Percentiles rank a stretch among this genome's conserved stretches.
Conservation (phyloP, 2,797 vertebrate genomes). For the Sternotherus odoratus region DNA sequence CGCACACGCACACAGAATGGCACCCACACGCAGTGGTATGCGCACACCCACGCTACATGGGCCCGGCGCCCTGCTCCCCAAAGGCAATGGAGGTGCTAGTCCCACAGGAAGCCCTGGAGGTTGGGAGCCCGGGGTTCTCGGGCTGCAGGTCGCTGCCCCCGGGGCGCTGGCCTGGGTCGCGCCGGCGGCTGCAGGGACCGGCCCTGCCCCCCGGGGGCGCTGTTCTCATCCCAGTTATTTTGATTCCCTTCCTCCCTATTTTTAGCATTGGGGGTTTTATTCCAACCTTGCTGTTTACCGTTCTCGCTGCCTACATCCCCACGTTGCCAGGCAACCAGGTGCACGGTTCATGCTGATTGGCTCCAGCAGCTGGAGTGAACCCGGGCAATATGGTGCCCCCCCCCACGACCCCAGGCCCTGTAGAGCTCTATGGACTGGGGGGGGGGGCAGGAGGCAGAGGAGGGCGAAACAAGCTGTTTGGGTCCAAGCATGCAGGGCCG, state of each 20-base stretch:
- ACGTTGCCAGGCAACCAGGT: constrained; percentile 91
- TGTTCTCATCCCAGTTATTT: constrained; percentile 66
- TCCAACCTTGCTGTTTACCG: constrained; percentile 62
- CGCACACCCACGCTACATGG: neutral
- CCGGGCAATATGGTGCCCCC: neutral
- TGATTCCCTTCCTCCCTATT: constrained; percentile 79
- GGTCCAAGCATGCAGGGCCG: neutral
- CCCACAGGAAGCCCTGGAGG: neutral
- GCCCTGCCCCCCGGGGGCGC: neutral
- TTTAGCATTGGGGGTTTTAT: constrained; percentile 73
- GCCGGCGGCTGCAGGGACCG: neutral
- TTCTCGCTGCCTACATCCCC: constrained; percentile 72
- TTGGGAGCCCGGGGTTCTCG: no score
- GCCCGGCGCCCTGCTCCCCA: no score
- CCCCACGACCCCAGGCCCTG: neutral
- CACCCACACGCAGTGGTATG: no score
- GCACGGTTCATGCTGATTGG: constrained; percentile 79
- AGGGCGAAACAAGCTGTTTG: neutral
- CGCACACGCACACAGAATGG: neutral
- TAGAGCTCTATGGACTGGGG: neutral
- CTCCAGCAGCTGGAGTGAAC: constrained; percentile 77
- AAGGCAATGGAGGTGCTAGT: neutral
- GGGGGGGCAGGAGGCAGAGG: neutral
- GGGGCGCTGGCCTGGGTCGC: no score
- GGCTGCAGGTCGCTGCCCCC: no score